Evolutionary conservation across 2,888 invertebrate species (phyloP), one percentile per base, ranked within the genome.

Genomic region (Melolontha melolontha): DNA sequence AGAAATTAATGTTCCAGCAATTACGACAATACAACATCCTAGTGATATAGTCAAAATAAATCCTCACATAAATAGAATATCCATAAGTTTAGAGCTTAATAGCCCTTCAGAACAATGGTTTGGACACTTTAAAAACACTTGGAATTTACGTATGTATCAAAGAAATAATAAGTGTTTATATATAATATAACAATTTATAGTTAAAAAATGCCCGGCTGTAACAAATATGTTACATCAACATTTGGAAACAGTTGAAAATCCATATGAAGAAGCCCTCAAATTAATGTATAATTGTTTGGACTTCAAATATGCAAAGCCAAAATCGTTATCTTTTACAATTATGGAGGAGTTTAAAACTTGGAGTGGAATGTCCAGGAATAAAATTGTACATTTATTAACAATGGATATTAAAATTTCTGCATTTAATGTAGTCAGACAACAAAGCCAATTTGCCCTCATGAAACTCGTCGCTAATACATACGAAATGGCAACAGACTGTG

Each of bases 351-450:
- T 91, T 70, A 83, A 86, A 70, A 85, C 85, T 71, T 87, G 88
- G 82, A 84, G 86, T 44, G 75, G 79, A 27, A 72, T 44, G 39
- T 77, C 79, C 78, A 79, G 80, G 76, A 81, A 77, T 72, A 78
- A 78, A 52, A 85, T 86, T 73, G 84, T 82, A 73, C 84, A 85
- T 72, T 82, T 81, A 78, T 83, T 87, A 76, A 86, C 80, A 66
- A 80, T 74, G 76, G 82, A 88, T 70, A 78, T 92, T 34, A 92
- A 93, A 82, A 81, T 90, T 77, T 89, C 90, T 71, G 91, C 92
- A 63, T 93, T 93, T 83, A 88, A 88, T 78, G 86, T 93, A 75
- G 87, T 92, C 11, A 87, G 86, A 72, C 88, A 87, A 71, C 92
- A 93, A 76, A 90, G 89, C 71, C 87, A 90, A 77, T 84, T 87